phyloP scores from a whole-genome alignment of 2,888 invertebrate species.

The Micropterix aruncella region DNA sequence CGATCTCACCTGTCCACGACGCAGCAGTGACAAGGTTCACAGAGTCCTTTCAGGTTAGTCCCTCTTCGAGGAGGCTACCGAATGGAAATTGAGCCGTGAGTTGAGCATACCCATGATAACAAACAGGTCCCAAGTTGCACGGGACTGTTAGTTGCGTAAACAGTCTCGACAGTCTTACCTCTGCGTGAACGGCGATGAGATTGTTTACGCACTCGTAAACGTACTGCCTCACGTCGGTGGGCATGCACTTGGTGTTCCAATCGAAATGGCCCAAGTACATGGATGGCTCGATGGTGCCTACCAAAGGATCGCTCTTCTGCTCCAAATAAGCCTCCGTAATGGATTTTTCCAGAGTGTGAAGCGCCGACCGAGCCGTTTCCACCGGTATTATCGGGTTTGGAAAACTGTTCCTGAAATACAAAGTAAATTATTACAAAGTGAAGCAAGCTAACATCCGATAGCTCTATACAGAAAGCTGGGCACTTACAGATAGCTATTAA shows the following conservation, averaged over 20 bases:
- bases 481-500: too few species aligned
- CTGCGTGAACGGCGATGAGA: conserved; percentile 63
- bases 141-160: not conserved
- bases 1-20: too few species aligned
- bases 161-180: conserved; percentile 28
- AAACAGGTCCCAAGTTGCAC: not conserved
- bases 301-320: conserved; percentile 84
- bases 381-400: conserved; percentile 59
- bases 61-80: too few species aligned
- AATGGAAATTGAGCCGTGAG: too few species aligned
- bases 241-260: conserved; percentile 64
- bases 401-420: conserved; percentile 56
- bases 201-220: conserved; percentile 80
- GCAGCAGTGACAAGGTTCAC: too few species aligned
- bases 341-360: conserved; percentile 42
- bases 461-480: too few species aligned
- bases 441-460: too few species aligned
- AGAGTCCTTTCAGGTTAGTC: too few species aligned
- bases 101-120: too few species aligned
- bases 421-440: too few species aligned
- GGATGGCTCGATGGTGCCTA: conserved; percentile 91
- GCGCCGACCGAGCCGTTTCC: conserved; percentile 49
- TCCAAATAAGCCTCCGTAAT: conserved; percentile 75
- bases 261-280: conserved; percentile 88
- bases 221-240: conserved; percentile 72